Evolutionary conservation across 2,797 vertebrate genomes (phyloP).

Genomic region (Pteronotus mesoamericanus): DNA sequence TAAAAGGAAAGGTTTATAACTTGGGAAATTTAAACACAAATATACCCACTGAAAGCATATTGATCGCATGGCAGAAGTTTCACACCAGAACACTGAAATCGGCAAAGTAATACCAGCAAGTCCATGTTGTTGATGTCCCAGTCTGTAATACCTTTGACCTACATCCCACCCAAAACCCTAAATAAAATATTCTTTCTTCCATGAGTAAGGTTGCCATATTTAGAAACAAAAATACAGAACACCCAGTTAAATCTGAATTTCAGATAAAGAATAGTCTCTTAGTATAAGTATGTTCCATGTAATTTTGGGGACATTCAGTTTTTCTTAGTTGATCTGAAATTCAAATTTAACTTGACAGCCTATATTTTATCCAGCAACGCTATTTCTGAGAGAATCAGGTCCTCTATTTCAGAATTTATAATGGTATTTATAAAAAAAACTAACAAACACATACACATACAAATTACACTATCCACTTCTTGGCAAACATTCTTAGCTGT

Average conservation of each 20-base stretch:
- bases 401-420: not conserved
- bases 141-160: not conserved
- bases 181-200: constrained; percentile 6
- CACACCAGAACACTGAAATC: not conserved
- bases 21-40: constrained; percentile 33
- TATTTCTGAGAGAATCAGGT: not conserved
- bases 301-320: not conserved
- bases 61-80: not conserved
- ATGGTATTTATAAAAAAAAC: not conserved
- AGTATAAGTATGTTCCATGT: not conserved
- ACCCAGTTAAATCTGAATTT: not conserved
- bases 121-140: not conserved
- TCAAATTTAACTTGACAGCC: not conserved
- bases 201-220: not conserved
- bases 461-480: not conserved
- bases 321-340: not conserved
- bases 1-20: constrained; percentile 9
- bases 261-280: not conserved
- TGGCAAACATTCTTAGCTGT: not conserved
- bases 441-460: not conserved
- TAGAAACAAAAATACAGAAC: not conserved
- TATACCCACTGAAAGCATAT: not conserved
- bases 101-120: constrained; percentile 3
- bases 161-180: not conserved
- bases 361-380: not conserved